phyloP scores from a whole-genome alignment of 1,140 invertebrate genomes.

The Copidosoma floridanum region DNA sequence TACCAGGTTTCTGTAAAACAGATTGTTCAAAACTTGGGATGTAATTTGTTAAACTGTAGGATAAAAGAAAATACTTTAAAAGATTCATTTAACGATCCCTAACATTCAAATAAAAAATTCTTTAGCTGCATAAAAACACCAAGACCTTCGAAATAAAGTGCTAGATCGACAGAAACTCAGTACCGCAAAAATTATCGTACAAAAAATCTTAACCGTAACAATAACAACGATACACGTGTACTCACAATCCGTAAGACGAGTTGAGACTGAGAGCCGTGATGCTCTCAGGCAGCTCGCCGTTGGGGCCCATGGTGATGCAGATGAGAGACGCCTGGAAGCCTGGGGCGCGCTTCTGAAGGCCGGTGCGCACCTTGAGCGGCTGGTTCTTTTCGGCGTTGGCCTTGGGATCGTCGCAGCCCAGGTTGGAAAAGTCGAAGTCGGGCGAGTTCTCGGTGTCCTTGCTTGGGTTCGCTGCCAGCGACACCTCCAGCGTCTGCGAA shows the following conservation, averaged over 20 bases:
- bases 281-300: constrained; percentile 75
- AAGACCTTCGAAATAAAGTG: background rate
- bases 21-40: too few species aligned
- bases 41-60: too few species aligned
- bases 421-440: constrained; percentile 72
- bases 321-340: constrained; percentile 95
- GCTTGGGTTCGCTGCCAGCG: constrained; percentile 78
- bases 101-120: too few species aligned
- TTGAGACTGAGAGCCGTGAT: constrained; percentile 90
- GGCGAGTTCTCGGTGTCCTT: constrained; percentile 78
- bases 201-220: too few species aligned
- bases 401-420: constrained; percentile 56
- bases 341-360: constrained; percentile 75
- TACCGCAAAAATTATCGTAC: background rate
- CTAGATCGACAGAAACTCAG: background rate
- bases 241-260: constrained; percentile 95
- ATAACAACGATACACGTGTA: too few species aligned
- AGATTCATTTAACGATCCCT: too few species aligned
- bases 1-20: too few species aligned
- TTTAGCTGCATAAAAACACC: background rate
- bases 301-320: constrained; percentile 82
- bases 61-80: too few species aligned
- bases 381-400: constrained; percentile 53
- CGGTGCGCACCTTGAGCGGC: constrained; percentile 71
- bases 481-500: constrained; percentile 80